Conservation (phyloP, 2,797 vertebrate species). For the Acanthurus tractus region DNA sequence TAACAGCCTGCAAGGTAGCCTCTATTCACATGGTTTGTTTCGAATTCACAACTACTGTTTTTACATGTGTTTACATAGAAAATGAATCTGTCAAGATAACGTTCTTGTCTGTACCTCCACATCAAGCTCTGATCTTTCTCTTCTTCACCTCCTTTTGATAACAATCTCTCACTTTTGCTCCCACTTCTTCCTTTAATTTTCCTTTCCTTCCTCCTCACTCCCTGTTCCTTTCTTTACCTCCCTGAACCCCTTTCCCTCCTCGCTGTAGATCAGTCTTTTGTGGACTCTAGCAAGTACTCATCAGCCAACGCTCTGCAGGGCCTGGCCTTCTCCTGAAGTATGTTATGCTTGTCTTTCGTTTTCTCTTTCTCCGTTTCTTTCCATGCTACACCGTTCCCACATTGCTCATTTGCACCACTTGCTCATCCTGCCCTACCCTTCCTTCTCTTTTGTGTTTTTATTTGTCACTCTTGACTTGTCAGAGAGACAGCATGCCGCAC, state of each 20-base stretch:
- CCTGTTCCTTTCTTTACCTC: constrained; percentile 58
- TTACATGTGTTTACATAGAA: neutral
- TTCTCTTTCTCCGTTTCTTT: constrained; percentile 47
- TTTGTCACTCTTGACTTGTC: constrained; percentile 75
- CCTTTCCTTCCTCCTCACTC: constrained; percentile 50
- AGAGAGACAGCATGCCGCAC: constrained; percentile 66
- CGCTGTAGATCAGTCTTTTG: constrained; percentile 95
- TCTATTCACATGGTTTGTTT: neutral
- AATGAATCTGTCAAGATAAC: neutral
- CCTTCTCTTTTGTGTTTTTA: constrained; percentile 71
- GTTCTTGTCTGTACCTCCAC: neutral
- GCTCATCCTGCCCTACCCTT: constrained; percentile 77
- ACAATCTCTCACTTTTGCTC: constrained; percentile 64
- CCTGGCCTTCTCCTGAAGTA: constrained; percentile 98
- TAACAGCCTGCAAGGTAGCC: constrained; percentile 96
- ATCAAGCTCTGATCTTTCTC: constrained; percentile 51
- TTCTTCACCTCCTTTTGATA: constrained; percentile 48
- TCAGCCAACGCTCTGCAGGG: constrained; percentile 95
- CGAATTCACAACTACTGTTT: neutral
- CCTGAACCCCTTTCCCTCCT: constrained; percentile 82
- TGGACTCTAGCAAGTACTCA: constrained; percentile 98
- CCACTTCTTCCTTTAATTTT: constrained; percentile 47
- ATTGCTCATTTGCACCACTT: constrained; percentile 79
- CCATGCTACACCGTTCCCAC: constrained; percentile 73
- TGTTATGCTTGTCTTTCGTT: constrained; percentile 77